Conservation (phyloP, 2,113 vertebrate genomes). For the Burhinus bistriatus region DNA sequence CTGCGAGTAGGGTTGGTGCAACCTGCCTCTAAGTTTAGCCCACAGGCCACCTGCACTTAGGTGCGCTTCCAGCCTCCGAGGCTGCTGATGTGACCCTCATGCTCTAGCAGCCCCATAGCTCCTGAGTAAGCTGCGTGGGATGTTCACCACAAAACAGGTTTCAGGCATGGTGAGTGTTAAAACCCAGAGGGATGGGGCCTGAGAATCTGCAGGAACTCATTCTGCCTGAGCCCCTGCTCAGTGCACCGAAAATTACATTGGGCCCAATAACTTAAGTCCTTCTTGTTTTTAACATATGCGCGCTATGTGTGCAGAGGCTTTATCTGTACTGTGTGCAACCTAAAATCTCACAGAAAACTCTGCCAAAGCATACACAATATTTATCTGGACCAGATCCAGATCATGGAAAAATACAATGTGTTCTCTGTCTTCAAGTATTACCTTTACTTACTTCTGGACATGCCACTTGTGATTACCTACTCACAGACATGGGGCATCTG, state of each 20-base stretch:
- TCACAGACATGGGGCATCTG: background rate
- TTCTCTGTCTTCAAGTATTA: background rate
- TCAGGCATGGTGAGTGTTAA: background rate
- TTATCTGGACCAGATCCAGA: background rate
- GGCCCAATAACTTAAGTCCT: background rate
- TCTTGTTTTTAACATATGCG: background rate
- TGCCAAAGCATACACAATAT: background rate
- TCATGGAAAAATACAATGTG: background rate
- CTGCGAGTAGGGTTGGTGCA: background rate
- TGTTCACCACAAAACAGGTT: background rate
- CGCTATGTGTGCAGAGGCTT: background rate
- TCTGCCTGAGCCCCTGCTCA: background rate
- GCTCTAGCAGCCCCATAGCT: background rate
- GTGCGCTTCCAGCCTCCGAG: background rate
- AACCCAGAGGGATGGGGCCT: background rate
- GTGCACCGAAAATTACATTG: background rate
- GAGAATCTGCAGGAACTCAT: background rate
- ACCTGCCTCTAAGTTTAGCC: background rate
- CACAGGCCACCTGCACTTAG: background rate
- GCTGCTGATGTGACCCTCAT: background rate
- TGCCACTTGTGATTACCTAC: accelerated
- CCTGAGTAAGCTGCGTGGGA: background rate
- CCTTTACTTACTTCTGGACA: background rate
- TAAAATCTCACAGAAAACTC: background rate
- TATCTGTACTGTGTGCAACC: background rate